phyloP scores from a whole-genome alignment of 2,888 invertebrate genomes.

The Melanotus villosus region DNA sequence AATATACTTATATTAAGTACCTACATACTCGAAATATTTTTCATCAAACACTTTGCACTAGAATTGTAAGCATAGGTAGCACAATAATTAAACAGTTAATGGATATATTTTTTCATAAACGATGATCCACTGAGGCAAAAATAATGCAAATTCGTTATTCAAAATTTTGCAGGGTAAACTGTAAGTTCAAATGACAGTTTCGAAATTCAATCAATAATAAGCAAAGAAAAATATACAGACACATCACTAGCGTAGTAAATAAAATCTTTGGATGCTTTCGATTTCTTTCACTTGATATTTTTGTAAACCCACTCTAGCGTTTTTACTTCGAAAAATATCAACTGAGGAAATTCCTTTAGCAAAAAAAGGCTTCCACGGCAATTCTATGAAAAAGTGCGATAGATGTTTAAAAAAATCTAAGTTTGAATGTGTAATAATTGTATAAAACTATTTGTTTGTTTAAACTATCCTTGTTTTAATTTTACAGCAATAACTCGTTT shows the following conservation, averaged over 20 bases:
- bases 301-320: neutral
- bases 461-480: conserved; percentile 16
- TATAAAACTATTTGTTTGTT: conserved; percentile 35
- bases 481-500: neutral
- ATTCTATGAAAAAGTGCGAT: conserved; percentile 24
- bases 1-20: neutral
- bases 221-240: conserved; percentile 55
- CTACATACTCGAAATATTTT: conserved; percentile 32
- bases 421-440: conserved; percentile 32
- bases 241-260: conserved; percentile 66
- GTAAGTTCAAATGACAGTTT: conserved; percentile 62
- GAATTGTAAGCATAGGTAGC: conserved; percentile 43
- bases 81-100: conserved; percentile 38
- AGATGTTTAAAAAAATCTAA: conserved; percentile 33
- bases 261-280: conserved; percentile 40
- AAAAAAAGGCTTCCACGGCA: conserved; percentile 40
- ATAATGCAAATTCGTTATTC: conserved; percentile 27
- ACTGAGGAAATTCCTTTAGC: conserved; percentile 10
- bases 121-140: conserved; percentile 14
- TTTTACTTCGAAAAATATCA: neutral
- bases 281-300: conserved; percentile 5
- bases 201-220: conserved; percentile 58
- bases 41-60: conserved; percentile 41
- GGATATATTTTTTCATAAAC: conserved; percentile 45
- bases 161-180: conserved; percentile 63